These are phyloP conservation scores for Sylvilagus bachmani DNA, from an alignment of 2,113 vertebrate species.

Conservation along the genomic window DNA sequence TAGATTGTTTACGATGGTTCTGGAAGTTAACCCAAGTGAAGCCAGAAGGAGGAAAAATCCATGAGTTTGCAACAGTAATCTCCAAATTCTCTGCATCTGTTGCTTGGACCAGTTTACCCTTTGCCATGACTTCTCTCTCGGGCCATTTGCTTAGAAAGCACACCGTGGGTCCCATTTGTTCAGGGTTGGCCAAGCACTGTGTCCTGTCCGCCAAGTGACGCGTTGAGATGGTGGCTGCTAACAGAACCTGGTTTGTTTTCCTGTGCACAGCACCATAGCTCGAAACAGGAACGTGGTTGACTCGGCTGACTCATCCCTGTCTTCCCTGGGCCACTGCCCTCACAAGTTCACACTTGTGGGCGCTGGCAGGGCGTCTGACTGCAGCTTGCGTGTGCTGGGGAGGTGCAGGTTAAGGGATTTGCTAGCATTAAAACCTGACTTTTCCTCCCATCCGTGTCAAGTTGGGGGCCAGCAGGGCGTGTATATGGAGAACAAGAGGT, in stretches of 20 bases:
- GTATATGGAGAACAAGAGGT: background rate
- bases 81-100: background rate
- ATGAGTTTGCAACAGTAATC: background rate
- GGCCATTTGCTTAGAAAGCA: background rate
- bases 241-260: background rate
- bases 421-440: fast-evolving
- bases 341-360: fast-evolving
- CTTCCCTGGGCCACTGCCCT: fast-evolving
- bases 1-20: background rate
- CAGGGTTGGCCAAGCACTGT: background rate
- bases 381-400: fast-evolving
- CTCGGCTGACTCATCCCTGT: background rate
- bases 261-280: background rate
- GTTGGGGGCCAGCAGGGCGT: background rate
- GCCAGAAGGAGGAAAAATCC: background rate
- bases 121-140: background rate
- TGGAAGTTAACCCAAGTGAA: background rate
- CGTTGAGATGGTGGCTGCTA: background rate
- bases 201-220: background rate
- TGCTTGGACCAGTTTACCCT: background rate
- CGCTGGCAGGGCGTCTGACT: fast-evolving
- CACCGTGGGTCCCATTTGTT: too few relatives aligned
- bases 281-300: background rate
- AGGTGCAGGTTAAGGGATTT: background rate
- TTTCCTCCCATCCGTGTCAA: background rate